phyloP scores from a whole-genome alignment of 2,113 vertebrate genomes.

The Neogale vison region DNA sequence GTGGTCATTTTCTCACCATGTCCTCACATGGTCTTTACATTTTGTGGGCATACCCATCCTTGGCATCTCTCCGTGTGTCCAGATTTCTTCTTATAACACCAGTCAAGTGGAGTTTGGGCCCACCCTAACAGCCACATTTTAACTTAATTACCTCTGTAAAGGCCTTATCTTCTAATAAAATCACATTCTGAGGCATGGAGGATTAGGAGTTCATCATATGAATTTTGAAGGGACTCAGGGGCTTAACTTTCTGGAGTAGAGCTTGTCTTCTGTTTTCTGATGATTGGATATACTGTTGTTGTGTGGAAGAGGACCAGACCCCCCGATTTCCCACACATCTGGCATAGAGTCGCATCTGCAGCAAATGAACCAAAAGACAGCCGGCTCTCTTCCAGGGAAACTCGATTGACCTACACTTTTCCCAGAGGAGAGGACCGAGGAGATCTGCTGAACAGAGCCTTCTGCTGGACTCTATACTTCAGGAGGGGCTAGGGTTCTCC shows the following conservation, averaged over 20 bases:
- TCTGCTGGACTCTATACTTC: neutral
- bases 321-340: neutral
- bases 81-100: neutral
- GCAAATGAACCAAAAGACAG: rapidly evolving
- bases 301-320: neutral
- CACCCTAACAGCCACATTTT: neutral
- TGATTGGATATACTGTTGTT: rapidly evolving
- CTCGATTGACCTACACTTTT: neutral
- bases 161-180: neutral
- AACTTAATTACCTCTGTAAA: neutral
- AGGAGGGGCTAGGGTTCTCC: neutral
- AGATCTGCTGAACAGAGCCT: neutral
- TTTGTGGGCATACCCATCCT: rapidly evolving
- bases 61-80: neutral
- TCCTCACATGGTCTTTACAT: neutral
- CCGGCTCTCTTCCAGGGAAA: neutral
- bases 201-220: neutral
- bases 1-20: neutral
- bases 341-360: neutral
- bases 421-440: neutral
- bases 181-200: neutral
- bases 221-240: neutral
- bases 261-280: neutral
- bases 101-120: too few relatives aligned
- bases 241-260: neutral